Percentiles rank a stretch among this genome's conserved stretches.
These are phyloP conservation scores for Desmodus rotundus DNA, from an alignment of 2,113 vertebrate species.

Conservation along the genomic window DNA sequence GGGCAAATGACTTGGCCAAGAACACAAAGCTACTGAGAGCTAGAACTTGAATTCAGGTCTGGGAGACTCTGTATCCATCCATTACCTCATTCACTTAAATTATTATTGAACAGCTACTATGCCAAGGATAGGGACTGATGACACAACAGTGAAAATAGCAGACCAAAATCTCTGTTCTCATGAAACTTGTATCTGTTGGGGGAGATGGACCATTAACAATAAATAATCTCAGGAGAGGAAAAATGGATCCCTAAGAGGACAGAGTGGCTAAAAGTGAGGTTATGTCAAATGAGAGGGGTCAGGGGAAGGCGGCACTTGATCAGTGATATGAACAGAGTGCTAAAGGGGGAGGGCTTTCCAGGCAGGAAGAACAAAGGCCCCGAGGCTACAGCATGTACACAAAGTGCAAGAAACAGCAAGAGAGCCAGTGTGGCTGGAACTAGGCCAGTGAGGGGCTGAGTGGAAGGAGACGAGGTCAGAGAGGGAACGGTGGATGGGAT, in stretches of 20 bases:
- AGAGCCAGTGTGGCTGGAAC: neutral
- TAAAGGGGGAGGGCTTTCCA: neutral
- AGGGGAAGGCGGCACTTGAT: neutral
- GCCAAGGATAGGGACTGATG: neutral
- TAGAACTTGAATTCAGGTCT: neutral
- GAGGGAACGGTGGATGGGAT: neutral
- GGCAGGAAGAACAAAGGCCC: neutral
- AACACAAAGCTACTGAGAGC: neutral
- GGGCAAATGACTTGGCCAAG: neutral
- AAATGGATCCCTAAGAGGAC: neutral
- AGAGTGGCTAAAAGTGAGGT: neutral
- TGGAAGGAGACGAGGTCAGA: neutral
- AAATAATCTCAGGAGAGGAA: neutral
- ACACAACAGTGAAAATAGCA: neutral
- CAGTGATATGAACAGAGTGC: neutral
- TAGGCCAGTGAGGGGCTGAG: neutral
- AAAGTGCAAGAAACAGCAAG: neutral
- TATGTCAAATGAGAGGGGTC: neutral
- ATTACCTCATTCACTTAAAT: neutral
- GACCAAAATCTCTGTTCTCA: neutral
- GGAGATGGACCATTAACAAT: neutral
- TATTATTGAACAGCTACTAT: neutral
- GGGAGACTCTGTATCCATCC: neutral
- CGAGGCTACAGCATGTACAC: neutral
- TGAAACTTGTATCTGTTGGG: neutral